Percentiles rank a stretch among this genome's conserved stretches.
Evolutionary conservation across 2,113 vertebrate genomes (phyloP).

Genomic region (Actenoides lindsayi): DNA sequence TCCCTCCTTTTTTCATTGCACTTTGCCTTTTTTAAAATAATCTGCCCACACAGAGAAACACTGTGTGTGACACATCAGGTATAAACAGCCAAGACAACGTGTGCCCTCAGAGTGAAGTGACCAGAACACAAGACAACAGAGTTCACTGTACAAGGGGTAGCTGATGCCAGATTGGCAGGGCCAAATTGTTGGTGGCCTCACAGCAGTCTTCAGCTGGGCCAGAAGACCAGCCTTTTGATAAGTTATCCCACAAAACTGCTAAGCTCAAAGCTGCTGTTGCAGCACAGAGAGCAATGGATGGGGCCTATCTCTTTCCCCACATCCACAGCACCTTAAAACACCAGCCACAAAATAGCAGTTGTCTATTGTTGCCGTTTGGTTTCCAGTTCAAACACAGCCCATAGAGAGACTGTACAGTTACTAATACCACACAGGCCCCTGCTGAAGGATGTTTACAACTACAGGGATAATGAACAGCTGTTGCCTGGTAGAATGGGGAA

Average conservation of each 20-base stretch:
- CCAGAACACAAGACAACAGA: neutral
- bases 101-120: neutral
- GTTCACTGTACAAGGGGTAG: neutral
- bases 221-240: neutral
- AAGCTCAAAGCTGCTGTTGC: neutral
- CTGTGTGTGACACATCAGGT: neutral
- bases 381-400: neutral
- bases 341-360: neutral
- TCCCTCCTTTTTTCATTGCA: neutral
- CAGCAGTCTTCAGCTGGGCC: neutral
- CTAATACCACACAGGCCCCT: neutral
- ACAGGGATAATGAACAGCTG: neutral
- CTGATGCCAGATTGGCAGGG: too few species aligned
- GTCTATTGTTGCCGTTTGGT: neutral
- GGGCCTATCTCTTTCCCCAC: neutral
- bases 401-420: neutral
- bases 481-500: neutral
- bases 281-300: rapidly evolving
- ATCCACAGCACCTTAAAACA: neutral
- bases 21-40: neutral
- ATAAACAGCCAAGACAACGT: neutral
- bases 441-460: neutral
- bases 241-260: neutral
- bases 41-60: neutral
- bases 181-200: neutral